Percentiles rank a stretch among this genome's conserved stretches.
phyloP scores from a whole-genome alignment of 2,888 invertebrate genomes.

The Drepanosiphum platanoidis region DNA sequence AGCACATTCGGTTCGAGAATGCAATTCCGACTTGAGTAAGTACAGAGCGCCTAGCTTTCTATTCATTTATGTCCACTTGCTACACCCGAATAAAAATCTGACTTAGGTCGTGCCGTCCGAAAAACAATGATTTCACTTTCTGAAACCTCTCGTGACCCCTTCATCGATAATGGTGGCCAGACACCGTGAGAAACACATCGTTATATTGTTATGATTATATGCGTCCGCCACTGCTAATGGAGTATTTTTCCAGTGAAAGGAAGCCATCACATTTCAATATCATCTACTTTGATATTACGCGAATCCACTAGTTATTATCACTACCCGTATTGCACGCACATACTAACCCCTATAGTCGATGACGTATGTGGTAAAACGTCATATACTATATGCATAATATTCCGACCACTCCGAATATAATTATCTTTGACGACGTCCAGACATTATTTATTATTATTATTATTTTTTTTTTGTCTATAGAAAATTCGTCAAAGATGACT shows the following conservation, averaged over 20 bases:
- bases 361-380: background rate
- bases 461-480: slow-evolving; percentile 39
- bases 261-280: slow-evolving; percentile 48
- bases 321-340: background rate
- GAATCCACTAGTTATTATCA: background rate
- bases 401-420: background rate
- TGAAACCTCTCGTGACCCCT: slow-evolving; percentile 57
- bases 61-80: slow-evolving; percentile 47
- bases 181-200: slow-evolving; percentile 59
- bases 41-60: slow-evolving; percentile 31
- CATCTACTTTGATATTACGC: slow-evolving; percentile 25
- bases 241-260: slow-evolving; percentile 61
- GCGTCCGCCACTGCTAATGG: slow-evolving; percentile 35
- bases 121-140: slow-evolving; percentile 61
- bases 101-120: slow-evolving; percentile 50
- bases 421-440: background rate
- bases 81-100: slow-evolving; percentile 54
- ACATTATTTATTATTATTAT: background rate
- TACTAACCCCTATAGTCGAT: background rate
- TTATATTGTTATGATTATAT: slow-evolving; percentile 54
- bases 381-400: background rate
- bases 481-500: slow-evolving; percentile 57
- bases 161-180: slow-evolving; percentile 52
- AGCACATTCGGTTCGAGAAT: background rate
- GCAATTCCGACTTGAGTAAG: background rate